Percentiles rank a stretch among this genome's conserved stretches.
These are phyloP conservation scores for Archips crataeganus DNA, from an alignment of 2,888 invertebrate species.

Conservation along the genomic window DNA sequence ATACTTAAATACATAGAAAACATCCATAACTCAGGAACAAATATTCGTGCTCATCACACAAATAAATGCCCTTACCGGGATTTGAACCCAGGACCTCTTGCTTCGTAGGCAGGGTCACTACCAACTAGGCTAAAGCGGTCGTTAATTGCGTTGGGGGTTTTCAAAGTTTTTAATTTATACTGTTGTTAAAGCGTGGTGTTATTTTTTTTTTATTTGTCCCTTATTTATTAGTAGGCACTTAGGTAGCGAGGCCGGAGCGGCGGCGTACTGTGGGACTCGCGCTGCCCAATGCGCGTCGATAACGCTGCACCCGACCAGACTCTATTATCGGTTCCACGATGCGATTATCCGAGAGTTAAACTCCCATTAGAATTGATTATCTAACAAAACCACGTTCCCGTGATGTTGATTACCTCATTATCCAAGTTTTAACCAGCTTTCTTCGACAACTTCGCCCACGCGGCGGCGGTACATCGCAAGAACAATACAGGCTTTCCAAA, in stretches of 20 bases:
- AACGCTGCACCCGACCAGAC: conserved; percentile 48
- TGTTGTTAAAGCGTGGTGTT: too few relatives aligned
- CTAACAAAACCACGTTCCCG: conserved; percentile 15
- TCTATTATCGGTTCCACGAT: conserved; percentile 42
- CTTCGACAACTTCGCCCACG: conserved; percentile 10
- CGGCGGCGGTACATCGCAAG: conserved; percentile 5
- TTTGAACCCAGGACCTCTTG: too few relatives aligned
- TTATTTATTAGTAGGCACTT: too few relatives aligned
- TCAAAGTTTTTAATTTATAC: too few relatives aligned
- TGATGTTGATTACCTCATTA: conserved; percentile 33
- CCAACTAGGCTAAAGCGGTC: too few relatives aligned
- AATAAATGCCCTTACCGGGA: too few relatives aligned
- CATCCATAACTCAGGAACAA: too few relatives aligned
- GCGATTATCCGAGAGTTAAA: conserved; percentile 40
- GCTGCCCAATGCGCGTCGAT: conserved; percentile 59
- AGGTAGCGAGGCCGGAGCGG: not conserved
- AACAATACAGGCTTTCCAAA: conserved; percentile 24
- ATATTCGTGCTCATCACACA: too few relatives aligned
- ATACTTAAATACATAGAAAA: too few relatives aligned
- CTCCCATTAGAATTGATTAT: conserved; percentile 41
- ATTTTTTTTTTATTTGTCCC: too few relatives aligned
- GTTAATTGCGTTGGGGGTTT: too few relatives aligned
- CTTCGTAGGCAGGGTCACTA: too few relatives aligned
- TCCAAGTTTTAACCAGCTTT: conserved; percentile 31
- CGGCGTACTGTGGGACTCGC: not conserved